Base-by-base conservation (phyloP, 2,888 invertebrate species). In the Cephus nigrinus region DNA sequence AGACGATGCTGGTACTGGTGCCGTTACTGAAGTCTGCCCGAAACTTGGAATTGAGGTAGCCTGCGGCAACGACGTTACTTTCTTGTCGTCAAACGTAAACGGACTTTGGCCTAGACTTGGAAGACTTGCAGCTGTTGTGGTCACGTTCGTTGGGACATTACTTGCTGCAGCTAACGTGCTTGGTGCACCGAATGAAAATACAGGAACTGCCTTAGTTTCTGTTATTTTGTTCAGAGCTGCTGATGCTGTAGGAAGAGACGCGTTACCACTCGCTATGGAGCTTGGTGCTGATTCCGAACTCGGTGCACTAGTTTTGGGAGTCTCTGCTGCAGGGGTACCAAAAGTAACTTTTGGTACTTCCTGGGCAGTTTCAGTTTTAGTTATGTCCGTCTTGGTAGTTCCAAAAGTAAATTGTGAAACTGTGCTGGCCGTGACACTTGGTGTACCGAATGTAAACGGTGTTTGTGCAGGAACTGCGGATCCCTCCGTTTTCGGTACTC, bases 391-490 rank as follows among this genome's bases (percentile, higher is more conserved):
- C 32, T 79, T 78, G 11, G 75, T 31, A 31, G 86, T 78, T 75
- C 90, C 90, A 83, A 92, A 92, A 80, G 89, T 89, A 80, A 91
- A 91, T 32, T 80, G 79, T 23, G 80, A 72, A 31, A 32, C 36
- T 33, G 71, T 9, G 71, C 11, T 73, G 40, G 75, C 71, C 2
- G 69, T 71, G 72, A 75, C 68, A 31, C 73, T 69, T 35, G 80
- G 72, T 34, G 73, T 68, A 75, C n/a, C 80, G 12, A 75, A 40
- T 32, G 74, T n/a, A 23, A 78, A 78, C 23, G 76, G 76, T 40
- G 83, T 83, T 33, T 82, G 79, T 40, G 74, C 76, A 23, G 75
- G 72, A 71, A 80, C 79, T 23, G 55, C 76, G 73, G 72, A 23
- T n/a, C 77, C 35, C 74, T 78, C 81, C 11, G 83, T 80, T 77